Conservation (phyloP, 2,113 vertebrate genomes). For the Xiphophorus maculatus region DNA sequence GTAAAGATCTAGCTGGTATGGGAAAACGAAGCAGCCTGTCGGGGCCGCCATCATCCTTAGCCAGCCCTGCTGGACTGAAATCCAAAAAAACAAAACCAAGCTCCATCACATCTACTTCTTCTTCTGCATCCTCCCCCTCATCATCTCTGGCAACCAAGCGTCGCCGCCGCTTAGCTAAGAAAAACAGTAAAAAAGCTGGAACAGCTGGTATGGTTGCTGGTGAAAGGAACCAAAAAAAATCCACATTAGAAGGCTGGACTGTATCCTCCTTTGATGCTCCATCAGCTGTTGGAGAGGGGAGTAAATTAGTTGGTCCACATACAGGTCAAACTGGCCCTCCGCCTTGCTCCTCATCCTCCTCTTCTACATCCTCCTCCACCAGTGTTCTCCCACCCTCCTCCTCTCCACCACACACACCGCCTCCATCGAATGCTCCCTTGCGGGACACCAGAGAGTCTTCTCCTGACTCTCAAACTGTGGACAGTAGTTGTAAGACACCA, state of each 20-base stretch:
- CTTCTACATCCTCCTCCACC: slow-evolving; percentile 73
- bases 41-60: slow-evolving; percentile 50
- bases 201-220: slow-evolving; percentile 11
- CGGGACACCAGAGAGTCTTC: slow-evolving; percentile 83
- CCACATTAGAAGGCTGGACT: slow-evolving; percentile 60
- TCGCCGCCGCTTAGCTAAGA: slow-evolving; percentile 75
- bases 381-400: slow-evolving; percentile 78
- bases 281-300: slow-evolving; percentile 43
- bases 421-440: slow-evolving; percentile 64
- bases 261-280: slow-evolving; percentile 59
- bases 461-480: slow-evolving; percentile 91
- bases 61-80: slow-evolving; percentile 55
- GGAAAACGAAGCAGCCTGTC: slow-evolving; percentile 69
- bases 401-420: slow-evolving; percentile 78
- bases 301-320: slow-evolving; percentile 73
- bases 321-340: slow-evolving; percentile 70
- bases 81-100: slow-evolving; percentile 81
- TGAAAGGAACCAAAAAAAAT: slow-evolving; percentile 51
- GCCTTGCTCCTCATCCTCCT: slow-evolving; percentile 80
- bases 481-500: slow-evolving; percentile 92
- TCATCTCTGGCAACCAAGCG: slow-evolving; percentile 75
- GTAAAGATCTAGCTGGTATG: slow-evolving; percentile 66
- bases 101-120: slow-evolving; percentile 83
- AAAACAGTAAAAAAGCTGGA: slow-evolving; percentile 66
- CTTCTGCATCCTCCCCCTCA: slow-evolving; percentile 80